phyloP scores from a whole-genome alignment of 2,797 vertebrate species.

The Phrynocephalus guinanensis region DNA sequence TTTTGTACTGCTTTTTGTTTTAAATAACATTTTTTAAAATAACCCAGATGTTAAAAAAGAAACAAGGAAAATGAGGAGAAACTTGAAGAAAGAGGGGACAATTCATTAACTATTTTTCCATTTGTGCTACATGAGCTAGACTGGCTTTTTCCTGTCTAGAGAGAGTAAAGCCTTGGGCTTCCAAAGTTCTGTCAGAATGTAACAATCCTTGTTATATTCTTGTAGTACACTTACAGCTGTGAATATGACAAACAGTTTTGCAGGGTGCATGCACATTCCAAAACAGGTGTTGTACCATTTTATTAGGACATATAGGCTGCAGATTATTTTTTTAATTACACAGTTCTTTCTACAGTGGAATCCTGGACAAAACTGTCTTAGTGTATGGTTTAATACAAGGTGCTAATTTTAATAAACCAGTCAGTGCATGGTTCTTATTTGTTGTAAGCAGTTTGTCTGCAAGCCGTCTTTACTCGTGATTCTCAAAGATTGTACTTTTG shows the following conservation, averaged over 20 bases:
- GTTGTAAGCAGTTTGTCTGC: background rate
- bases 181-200: background rate
- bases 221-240: background rate
- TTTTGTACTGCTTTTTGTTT: constrained; percentile 4
- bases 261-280: background rate
- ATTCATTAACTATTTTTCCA: background rate
- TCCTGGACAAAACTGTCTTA: background rate
- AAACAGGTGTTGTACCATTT: background rate
- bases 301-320: background rate
- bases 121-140: background rate
- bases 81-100: background rate
- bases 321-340: background rate
- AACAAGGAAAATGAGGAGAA: background rate
- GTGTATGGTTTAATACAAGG: background rate
- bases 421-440: background rate
- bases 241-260: background rate
- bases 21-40: background rate
- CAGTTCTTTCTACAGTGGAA: background rate
- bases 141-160: background rate
- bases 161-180: background rate
- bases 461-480: background rate
- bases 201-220: background rate
- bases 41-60: background rate
- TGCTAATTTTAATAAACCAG: background rate
- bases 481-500: background rate